Evolutionary conservation across 2,113 vertebrate species (phyloP).

Genomic region (Hirundichthys speculiger): DNA sequence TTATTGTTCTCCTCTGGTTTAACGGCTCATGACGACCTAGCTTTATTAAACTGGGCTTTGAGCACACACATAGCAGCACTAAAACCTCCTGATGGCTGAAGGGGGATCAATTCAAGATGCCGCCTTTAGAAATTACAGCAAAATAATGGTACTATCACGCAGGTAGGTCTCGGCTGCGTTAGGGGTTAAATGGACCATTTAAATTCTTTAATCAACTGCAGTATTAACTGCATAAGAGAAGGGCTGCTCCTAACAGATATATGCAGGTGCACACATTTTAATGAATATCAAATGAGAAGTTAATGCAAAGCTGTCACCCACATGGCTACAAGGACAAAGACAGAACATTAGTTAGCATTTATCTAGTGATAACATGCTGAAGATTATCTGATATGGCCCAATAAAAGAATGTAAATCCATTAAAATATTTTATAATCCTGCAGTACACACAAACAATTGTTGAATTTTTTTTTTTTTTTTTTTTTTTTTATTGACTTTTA

Average conservation of each 20-base stretch:
- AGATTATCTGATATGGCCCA: not conserved
- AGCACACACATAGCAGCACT: constrained; percentile 80
- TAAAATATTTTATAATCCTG: too few relatives aligned
- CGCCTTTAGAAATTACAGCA: constrained; percentile 77
- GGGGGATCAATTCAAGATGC: constrained; percentile 79
- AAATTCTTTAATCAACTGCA: constrained; percentile 82
- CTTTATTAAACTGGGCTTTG: constrained; percentile 88
- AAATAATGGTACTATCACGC: constrained; percentile 74
- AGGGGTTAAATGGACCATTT: constrained; percentile 78
- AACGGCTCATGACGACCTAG: constrained; percentile 77
- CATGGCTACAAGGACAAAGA: constrained; percentile 12
- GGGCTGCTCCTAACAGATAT: constrained; percentile 36
- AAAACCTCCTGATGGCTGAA: constrained; percentile 80
- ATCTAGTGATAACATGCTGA: not conserved
- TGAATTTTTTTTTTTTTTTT: too few relatives aligned
- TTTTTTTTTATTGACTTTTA: too few relatives aligned
- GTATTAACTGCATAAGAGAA: constrained; percentile 66
- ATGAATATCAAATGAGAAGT: constrained; percentile 59
- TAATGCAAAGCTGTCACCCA: constrained; percentile 14
- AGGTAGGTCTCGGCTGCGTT: constrained; percentile 63
- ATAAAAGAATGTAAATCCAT: too few relatives aligned
- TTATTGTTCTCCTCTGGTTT: constrained; percentile 79
- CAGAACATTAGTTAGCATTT: not conserved
- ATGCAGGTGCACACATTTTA: constrained; percentile 31
- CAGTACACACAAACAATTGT: too few relatives aligned